These are phyloP conservation scores for Parazoanthus swiftii DNA, from an alignment of 92 coral and sea anemone genomes.

Conservation along the genomic window DNA sequence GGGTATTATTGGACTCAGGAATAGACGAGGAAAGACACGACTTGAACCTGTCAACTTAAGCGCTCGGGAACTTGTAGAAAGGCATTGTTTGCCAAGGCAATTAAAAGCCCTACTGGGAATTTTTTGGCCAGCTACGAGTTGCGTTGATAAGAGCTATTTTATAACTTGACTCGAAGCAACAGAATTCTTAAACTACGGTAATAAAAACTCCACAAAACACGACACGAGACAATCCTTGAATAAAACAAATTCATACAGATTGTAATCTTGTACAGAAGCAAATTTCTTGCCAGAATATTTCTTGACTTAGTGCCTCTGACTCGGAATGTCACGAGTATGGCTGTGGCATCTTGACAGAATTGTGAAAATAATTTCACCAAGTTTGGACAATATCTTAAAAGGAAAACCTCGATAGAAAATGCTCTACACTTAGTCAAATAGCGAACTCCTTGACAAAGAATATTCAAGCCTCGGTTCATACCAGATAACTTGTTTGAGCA, in stretches of 20 bases:
- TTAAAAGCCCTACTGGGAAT: constrained; percentile 63
- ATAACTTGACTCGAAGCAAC: not conserved
- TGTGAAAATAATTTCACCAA: not conserved
- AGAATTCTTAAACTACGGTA: not conserved
- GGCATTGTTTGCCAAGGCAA: constrained; percentile 68
- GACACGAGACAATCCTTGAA: not conserved
- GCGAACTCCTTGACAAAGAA: constrained; percentile 20
- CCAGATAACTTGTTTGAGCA: constrained; percentile 3
- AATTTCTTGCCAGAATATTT: not conserved
- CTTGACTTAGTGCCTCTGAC: constrained; percentile 4
- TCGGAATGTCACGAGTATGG: not conserved
- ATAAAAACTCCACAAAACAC: not conserved
- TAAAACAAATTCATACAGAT: constrained; percentile 5
- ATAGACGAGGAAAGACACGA: constrained; percentile 10
- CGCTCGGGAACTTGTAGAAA: constrained; percentile 39
- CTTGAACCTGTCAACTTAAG: constrained; percentile 30
- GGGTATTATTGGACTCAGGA: not conserved
- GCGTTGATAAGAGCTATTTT: constrained; percentile 49
- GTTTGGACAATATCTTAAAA: constrained; percentile 20
- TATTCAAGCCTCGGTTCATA: constrained; percentile 7
- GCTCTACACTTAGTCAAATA: not conserved
- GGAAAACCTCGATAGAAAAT: not conserved
- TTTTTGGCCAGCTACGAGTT: constrained; percentile 48
- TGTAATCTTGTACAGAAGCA: not conserved
- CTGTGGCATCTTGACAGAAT: constrained; percentile 2